Base-by-base conservation (phyloP, 1,140 invertebrate genomes). In the Apolygus lucorum region DNA sequence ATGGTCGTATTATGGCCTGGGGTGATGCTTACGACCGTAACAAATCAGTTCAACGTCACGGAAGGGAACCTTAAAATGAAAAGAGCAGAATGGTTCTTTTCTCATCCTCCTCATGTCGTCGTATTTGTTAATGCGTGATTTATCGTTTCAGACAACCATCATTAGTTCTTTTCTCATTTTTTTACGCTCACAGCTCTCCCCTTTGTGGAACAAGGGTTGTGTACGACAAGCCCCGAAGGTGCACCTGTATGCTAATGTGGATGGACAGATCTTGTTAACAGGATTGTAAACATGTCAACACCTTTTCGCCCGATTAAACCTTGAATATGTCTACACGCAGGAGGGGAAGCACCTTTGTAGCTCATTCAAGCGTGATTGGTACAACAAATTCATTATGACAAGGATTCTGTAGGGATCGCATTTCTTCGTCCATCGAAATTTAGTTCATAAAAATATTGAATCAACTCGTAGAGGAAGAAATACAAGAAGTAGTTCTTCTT, bases 211-310 rank as follows among this genome's bases (percentile, higher is more conserved):
- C 17, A 42, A 4, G 34, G 34, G 34, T 17, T 42, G 17, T 42
- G 34, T 4, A 4, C 17, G 34, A 4, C 17, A 42, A 42, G 34
- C 4, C 34, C 17, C 17, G 34, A 59, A 59, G 54, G 22, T 59
- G 22, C 54, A 59, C 54, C 54, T 59, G 54, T 59, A 59, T 59
- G 54, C 54, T 59, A 59, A 59, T 59, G 54, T 4, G 54, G 22
- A 59, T 24, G 22, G 54, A 59, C 54, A 59, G 54, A 59, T 59
- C 54, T 13, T 59, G 54, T 59, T 59, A 59, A 59, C 54, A 59
- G 22, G 54, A 59, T 24, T 59, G 54, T 59, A 59, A 59, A 59
- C 54, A 59, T 59, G 54, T 59, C 54, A 59, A 59, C 54, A 59
- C 54, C 54, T 59, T 59, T 59, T 17, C 22, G 54, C 54, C 22